Evolutionary conservation across 2,888 invertebrate genomes (phyloP).

Genomic region (Onthophagus sagittarius): DNA sequence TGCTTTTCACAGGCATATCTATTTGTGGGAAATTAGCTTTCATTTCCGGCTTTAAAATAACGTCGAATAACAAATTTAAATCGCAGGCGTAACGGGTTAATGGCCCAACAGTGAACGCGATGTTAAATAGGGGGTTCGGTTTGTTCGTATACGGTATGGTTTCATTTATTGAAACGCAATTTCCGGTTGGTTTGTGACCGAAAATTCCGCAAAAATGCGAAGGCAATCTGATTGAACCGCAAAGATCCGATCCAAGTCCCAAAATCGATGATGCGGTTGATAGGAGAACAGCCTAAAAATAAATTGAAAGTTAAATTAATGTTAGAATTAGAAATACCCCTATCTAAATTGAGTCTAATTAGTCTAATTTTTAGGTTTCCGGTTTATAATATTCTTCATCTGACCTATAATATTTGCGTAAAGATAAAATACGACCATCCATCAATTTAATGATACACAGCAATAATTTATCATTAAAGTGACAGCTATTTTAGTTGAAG

Average conservation of each 20-base stretch:
- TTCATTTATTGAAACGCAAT: constrained; percentile 59
- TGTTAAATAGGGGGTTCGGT: constrained; percentile 58
- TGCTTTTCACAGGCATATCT: constrained; percentile 53
- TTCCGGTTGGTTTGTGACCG: constrained; percentile 83
- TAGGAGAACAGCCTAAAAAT: constrained; percentile 57
- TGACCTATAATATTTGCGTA: no score
- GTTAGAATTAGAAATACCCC: no score
- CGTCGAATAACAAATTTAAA: constrained; percentile 68
- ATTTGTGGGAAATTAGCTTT: constrained; percentile 41
- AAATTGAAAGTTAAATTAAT: no score
- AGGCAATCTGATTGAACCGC: constrained; percentile 94
- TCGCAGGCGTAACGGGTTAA: constrained; percentile 85
- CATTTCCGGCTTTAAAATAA: constrained; percentile 57
- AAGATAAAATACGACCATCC: no score
- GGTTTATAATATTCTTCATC: no score
- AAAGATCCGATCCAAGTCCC: constrained; percentile 91
- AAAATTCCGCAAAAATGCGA: constrained; percentile 91
- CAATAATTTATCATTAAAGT: no score
- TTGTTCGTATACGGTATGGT: constrained; percentile 53
- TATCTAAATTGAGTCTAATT: no score
- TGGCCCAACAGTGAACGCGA: constrained; percentile 73
- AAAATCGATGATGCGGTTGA: constrained; percentile 79
- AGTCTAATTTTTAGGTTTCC: no score
- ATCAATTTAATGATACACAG: no score
- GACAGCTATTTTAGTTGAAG: no score